phyloP scores from a whole-genome alignment of 2,113 vertebrate species.

The Lates calcarifer region DNA sequence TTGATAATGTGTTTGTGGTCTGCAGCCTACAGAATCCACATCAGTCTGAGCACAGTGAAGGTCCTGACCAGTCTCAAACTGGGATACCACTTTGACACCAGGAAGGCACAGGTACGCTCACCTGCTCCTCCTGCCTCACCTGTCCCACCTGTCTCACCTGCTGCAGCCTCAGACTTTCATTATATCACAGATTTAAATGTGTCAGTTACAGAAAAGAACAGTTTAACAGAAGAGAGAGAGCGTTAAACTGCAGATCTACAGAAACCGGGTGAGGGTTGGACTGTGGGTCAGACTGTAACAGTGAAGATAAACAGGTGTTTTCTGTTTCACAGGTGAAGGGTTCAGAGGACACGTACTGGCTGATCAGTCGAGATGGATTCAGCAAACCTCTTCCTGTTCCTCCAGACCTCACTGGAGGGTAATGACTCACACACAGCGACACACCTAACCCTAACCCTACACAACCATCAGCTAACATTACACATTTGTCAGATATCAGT shows the following conservation, averaged over 20 bases:
- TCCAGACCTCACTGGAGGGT: constrained; percentile 74
- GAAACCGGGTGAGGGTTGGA: no score
- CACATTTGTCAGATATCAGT: no score
- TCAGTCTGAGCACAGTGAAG: constrained; percentile 77
- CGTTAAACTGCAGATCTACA: no score
- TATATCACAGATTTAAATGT: no score
- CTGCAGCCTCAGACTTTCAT: no score
- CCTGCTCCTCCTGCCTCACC: background rate
- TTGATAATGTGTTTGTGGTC: constrained; percentile 6
- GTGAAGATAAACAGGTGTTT: no score
- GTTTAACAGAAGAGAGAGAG: no score
- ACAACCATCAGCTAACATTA: no score
- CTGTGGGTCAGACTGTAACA: no score
- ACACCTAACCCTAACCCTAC: no score
- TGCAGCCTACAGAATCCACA: constrained; percentile 79
- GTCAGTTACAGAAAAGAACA: no score
- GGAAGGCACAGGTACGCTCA: constrained; percentile 63
- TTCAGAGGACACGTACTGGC: constrained; percentile 69
- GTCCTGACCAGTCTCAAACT: constrained; percentile 77
- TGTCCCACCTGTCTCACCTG: no score
- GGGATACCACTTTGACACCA: constrained; percentile 77
- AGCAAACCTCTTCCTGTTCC: constrained; percentile 75
- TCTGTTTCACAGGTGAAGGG: constrained; percentile 64
- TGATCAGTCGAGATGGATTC: constrained; percentile 72
- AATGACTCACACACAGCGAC: background rate